Percentiles rank a stretch among this genome's conserved stretches.
Evolutionary conservation across 2,888 invertebrate species (phyloP).

Genomic region (Campoplex capitator): DNA sequence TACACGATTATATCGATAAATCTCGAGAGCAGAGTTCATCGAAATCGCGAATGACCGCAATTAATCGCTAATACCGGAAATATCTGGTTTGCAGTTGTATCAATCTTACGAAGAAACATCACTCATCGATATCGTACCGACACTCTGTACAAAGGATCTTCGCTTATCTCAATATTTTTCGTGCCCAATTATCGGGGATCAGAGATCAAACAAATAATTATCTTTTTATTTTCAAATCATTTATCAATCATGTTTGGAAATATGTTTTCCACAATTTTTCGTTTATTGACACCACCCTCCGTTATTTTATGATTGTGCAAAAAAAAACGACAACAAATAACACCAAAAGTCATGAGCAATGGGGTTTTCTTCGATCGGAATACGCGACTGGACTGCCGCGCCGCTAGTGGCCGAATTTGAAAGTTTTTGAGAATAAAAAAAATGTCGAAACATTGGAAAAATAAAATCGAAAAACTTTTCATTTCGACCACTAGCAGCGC

Average conservation of each 20-base stretch:
- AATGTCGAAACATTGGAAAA: too few relatives aligned
- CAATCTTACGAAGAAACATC: neutral
- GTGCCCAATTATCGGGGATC: slow-evolving; percentile 5
- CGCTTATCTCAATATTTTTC: neutral
- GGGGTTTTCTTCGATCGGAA: neutral
- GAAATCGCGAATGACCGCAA: slow-evolving; percentile 50
- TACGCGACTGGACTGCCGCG: too few relatives aligned
- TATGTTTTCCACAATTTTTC: neutral
- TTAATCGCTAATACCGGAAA: slow-evolving; percentile 40
- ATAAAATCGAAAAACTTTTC: too few relatives aligned
- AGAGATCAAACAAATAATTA: neutral
- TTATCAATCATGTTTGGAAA: neutral
- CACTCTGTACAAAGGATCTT: neutral
- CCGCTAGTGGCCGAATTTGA: too few relatives aligned
- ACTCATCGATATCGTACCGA: neutral
- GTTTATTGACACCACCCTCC: neutral
- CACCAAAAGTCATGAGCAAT: neutral
- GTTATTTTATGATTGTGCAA: neutral
- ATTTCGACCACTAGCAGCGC: too few relatives aligned
- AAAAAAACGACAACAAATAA: neutral
- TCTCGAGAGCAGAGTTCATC: slow-evolving; percentile 34
- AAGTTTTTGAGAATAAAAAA: too few relatives aligned
- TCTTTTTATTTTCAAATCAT: neutral
- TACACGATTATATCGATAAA: neutral
- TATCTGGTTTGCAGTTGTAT: slow-evolving; percentile 37